phyloP scores from a whole-genome alignment of 2,113 vertebrate species.

The Polypterus bichir region DNA sequence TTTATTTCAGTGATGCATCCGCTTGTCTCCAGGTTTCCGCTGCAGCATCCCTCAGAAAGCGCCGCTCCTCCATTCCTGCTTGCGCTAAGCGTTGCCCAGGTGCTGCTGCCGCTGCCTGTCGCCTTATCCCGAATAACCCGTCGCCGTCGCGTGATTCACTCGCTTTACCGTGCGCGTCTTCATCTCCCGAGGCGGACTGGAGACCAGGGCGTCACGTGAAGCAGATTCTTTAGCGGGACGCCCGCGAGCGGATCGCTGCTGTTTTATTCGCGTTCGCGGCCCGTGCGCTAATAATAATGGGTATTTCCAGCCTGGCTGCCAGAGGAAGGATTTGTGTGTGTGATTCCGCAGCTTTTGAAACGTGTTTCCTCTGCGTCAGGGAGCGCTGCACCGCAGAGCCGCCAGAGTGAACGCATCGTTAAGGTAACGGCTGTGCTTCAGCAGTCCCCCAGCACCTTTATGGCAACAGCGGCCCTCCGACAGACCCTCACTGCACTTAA shows the following conservation, averaged over 20 bases:
- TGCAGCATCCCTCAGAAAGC: background rate
- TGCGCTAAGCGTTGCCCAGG: background rate
- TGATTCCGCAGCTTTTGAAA: background rate
- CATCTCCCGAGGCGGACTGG: background rate
- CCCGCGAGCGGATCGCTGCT: background rate
- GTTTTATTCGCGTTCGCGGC: background rate
- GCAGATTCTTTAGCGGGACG: background rate
- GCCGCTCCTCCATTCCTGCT: too few species aligned
- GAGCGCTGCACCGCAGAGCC: background rate
- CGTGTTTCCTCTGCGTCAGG: background rate
- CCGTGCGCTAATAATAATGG: background rate
- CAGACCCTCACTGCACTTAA: background rate
- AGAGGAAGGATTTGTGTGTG: background rate
- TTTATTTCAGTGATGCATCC: background rate
- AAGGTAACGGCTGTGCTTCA: background rate
- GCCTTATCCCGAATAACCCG: background rate
- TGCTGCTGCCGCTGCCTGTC: background rate
- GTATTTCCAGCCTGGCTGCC: background rate
- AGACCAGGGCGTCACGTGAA: background rate
- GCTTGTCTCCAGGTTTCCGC: background rate
- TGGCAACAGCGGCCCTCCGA: background rate
- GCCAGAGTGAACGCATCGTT: background rate
- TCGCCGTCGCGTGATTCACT: background rate
- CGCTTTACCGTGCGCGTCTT: background rate
- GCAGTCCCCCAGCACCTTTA: background rate